Evolutionary conservation across 2,888 invertebrate genomes (phyloP), one percentile per base, ranked within the genome.

Genomic region (Coelopa pilipes): DNA sequence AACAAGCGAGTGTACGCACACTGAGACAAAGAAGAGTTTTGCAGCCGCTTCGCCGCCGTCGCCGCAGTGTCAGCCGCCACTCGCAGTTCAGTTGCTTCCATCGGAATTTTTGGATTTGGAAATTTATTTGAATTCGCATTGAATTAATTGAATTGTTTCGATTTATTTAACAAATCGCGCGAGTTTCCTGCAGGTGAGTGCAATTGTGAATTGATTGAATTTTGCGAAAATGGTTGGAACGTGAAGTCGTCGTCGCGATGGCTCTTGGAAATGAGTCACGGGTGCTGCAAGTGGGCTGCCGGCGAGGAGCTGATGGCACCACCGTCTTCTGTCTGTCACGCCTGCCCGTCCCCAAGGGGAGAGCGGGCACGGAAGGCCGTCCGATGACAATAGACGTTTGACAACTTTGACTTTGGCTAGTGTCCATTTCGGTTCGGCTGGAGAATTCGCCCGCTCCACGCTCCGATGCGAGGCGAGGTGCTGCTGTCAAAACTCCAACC

Each of bases 51-150:
- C 60, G 53, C 72, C 67, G 47, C 13, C 57, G 67, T 68, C 17
- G 69, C 24, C 62, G 62, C 47, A 50, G 63, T 72, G 69, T 55
- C 34, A 66, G 47, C 70, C 66, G 74, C 60, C 60, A 34, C 60
- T 21, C 72, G 68, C 53, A n/a, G 47, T 68, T 73, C n/a, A n/a
- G 67, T 62, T 45, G 65, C 34, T 67, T 67, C 72, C 46, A 72
- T 72, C 72, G 72, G 72, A 72, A 72, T 72, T 67, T 66, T 59
- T 72, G 50, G 60, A 72, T 62, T 72, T 72, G 24, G 46, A 57
- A 57, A 21, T 65, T 65, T 15, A 19, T 46, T 13, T 46, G 24
- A 46, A 47, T 70, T 70, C 60, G 53, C 17, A 19, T 17, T 7
- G 5, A 68, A 57, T 63, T 62, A 7, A 34, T 19, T 62, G 50